Conservation (phyloP, 2,888 invertebrate genomes). For the Drosophila aldrichi region DNA sequence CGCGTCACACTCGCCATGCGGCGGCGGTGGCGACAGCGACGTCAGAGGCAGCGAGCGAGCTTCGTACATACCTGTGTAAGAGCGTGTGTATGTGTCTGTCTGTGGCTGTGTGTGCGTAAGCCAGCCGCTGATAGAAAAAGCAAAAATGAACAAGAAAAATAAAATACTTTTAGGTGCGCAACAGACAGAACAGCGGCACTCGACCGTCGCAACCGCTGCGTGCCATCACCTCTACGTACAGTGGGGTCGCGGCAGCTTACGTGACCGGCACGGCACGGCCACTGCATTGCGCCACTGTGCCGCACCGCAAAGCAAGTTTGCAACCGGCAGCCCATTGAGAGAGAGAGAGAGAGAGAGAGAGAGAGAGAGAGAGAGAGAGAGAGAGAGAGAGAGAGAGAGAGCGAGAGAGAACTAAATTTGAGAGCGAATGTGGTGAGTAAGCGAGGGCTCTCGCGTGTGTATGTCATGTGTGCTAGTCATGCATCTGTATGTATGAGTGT, state of each 20-base stretch:
- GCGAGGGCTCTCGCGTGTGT: conserved; percentile 4
- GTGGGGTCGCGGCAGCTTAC: conserved; percentile 52
- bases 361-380: neutral
- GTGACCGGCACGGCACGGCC: conserved; percentile 45
- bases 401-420: neutral
- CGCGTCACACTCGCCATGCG: conserved; percentile 63
- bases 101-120: conserved; percentile 6
- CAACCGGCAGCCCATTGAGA: conserved; percentile 27
- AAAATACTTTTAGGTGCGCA: conserved; percentile 43
- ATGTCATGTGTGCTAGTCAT: neutral
- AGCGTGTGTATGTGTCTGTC: neutral
- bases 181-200: conserved; percentile 52
- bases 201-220: conserved; percentile 18
- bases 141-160: conserved; percentile 1
- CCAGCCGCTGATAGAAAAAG: conserved; percentile 12
- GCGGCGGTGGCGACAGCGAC: conserved; percentile 26
- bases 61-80: conserved; percentile 11
- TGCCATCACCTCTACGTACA: conserved; percentile 45
- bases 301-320: conserved; percentile 50
- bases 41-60: conserved; percentile 8
- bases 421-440: conserved; percentile 49
- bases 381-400: neutral
- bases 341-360: neutral
- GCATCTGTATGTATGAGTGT: conserved; percentile 22
- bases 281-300: conserved; percentile 66